A percentile compares a stretch with the other conserved stretches of the same genome.
phyloP scores from a whole-genome alignment of 2,113 vertebrate species.

The Malurus cyaneus region DNA sequence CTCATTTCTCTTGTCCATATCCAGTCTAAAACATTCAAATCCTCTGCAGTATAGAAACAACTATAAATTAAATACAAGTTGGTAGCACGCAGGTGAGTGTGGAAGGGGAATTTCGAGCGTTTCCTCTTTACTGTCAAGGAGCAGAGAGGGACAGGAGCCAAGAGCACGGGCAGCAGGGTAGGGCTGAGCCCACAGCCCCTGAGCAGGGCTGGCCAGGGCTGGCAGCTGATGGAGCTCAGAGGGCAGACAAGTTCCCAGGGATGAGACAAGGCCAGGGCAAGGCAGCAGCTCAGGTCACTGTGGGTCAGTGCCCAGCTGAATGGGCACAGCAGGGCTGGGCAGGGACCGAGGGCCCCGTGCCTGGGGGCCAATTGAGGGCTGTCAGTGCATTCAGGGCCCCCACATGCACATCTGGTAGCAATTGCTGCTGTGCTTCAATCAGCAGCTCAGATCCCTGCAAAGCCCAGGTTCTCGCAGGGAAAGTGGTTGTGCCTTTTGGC shows the following conservation, averaged over 20 bases:
- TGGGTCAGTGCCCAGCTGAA: background rate
- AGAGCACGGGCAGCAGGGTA: rapidly evolving
- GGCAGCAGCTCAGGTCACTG: background rate
- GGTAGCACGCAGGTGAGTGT: background rate
- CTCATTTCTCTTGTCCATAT: background rate
- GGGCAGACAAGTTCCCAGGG: background rate
- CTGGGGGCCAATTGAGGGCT: background rate
- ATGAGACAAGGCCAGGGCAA: background rate
- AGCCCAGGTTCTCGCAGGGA: background rate
- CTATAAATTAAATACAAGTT: background rate
- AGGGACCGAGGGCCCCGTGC: background rate
- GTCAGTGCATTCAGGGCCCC: background rate
- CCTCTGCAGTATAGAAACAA: background rate
- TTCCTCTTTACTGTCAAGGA: background rate
- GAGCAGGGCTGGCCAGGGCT: background rate
- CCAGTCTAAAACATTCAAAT: background rate
- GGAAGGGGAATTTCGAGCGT: background rate
- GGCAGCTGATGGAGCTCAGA: background rate
- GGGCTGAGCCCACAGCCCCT: background rate
- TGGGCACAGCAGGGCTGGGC: background rate
- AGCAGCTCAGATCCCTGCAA: background rate
- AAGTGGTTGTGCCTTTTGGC: background rate
- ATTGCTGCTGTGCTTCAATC: conserved; percentile 31
- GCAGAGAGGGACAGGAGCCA: background rate
- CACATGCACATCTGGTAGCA: conserved; percentile 24